A percentile compares a stretch with the other conserved stretches of the same genome.
phyloP scores from a whole-genome alignment of 2,888 invertebrate species.

The Agrenia bidenticulata region DNA sequence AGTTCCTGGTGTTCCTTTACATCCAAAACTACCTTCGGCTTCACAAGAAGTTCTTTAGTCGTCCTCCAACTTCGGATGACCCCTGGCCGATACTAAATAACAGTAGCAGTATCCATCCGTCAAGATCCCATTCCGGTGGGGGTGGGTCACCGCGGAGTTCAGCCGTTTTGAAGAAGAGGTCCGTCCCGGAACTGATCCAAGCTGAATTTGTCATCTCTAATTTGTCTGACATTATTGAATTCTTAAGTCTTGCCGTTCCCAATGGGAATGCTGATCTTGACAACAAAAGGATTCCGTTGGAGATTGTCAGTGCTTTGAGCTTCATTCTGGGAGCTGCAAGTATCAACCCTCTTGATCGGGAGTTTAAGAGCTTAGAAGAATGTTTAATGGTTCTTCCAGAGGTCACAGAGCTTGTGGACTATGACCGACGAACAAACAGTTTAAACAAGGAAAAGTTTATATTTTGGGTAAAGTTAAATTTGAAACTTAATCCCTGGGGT shows the following conservation, averaged over 20 bases:
- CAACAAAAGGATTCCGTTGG: slow-evolving; percentile 19
- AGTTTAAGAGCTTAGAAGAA: slow-evolving; percentile 28
- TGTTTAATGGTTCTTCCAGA: slow-evolving; percentile 9
- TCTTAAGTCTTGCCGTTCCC: slow-evolving; percentile 12
- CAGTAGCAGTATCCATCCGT: background rate
- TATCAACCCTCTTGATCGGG: slow-evolving; percentile 18
- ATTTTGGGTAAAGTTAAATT: slow-evolving; percentile 25
- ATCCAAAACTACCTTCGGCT: slow-evolving; percentile 39
- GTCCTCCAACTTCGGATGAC: slow-evolving; percentile 18
- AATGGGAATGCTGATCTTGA: background rate
- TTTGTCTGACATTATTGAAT: slow-evolving; percentile 32
- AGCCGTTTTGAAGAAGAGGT: background rate
- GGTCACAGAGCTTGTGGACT: slow-evolving; percentile 23
- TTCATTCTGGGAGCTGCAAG: slow-evolving; percentile 33
- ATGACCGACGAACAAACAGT: too few relatives aligned
- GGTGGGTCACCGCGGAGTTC: background rate
- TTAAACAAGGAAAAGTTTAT: too few relatives aligned
- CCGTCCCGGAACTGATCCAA: slow-evolving; percentile 30
- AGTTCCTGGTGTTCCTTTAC: slow-evolving; percentile 42
- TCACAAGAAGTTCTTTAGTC: slow-evolving; percentile 24
- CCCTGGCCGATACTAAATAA: slow-evolving; percentile 23
- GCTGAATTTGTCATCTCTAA: slow-evolving; percentile 32
- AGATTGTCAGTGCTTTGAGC: slow-evolving; percentile 29
- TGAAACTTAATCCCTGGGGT: slow-evolving; percentile 42
- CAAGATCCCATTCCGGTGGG: background rate